phyloP scores from a whole-genome alignment of 2,113 vertebrate genomes.

The Potamarius usumacintae region DNA sequence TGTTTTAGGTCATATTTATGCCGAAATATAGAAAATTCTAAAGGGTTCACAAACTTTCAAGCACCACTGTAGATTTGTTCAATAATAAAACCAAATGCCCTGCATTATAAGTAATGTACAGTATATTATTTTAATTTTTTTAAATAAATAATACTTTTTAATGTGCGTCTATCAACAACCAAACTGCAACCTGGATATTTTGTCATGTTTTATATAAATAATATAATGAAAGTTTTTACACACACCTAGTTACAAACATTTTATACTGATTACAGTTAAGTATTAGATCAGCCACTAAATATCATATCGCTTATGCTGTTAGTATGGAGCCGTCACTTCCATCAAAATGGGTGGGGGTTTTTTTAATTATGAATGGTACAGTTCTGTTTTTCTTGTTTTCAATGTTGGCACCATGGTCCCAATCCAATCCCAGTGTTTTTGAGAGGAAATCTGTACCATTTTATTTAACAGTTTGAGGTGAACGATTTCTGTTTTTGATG shows the following conservation, averaged over 20 bases:
- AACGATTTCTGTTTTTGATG: conserved; percentile 3
- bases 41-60: no score
- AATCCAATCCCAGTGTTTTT: background rate
- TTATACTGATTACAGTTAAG: background rate
- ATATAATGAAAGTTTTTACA: background rate
- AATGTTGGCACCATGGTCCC: background rate
- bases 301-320: background rate
- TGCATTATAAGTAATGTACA: background rate
- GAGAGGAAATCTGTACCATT: background rate
- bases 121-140: no score
- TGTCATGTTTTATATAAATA: background rate
- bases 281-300: background rate
- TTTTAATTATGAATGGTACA: no score
- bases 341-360: no score
- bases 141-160: no score
- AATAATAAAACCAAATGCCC: background rate
- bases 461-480: background rate
- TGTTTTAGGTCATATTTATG: no score
- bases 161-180: background rate
- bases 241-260: background rate
- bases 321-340: background rate
- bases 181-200: background rate
- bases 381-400: background rate
- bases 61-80: background rate
- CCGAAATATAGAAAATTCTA: no score